Percentiles rank a stretch among this genome's conserved stretches.
phyloP scores from a whole-genome alignment of 2,888 invertebrate genomes.

The Orchesellides sinensis region DNA sequence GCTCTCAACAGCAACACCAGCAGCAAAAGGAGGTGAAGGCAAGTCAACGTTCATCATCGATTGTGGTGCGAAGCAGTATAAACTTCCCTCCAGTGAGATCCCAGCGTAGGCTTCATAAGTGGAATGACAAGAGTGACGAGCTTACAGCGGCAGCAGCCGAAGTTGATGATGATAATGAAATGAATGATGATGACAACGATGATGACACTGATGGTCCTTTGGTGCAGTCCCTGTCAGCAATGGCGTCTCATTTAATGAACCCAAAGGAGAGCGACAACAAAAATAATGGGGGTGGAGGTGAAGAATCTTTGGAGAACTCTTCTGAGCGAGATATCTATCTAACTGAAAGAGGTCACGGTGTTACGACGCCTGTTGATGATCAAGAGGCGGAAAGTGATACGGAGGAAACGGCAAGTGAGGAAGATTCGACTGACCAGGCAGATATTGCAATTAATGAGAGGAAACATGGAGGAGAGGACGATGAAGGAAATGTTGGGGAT shows the following conservation, averaged over 20 bases:
- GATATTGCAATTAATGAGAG: slow-evolving; percentile 37
- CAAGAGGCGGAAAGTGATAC: slow-evolving; percentile 60
- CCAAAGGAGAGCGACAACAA: slow-evolving; percentile 19
- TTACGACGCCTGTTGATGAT: slow-evolving; percentile 47
- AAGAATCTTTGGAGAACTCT: slow-evolving; percentile 71
- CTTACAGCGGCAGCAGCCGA: slow-evolving; percentile 47
- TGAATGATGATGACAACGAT: slow-evolving; percentile 32
- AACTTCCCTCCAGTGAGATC: slow-evolving; percentile 50
- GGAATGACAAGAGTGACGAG: slow-evolving; percentile 66
- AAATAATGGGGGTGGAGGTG: slow-evolving; percentile 36
- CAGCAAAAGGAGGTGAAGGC: not conserved
- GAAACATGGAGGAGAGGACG: slow-evolving; percentile 38
- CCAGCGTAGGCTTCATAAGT: slow-evolving; percentile 66
- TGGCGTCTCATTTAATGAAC: slow-evolving; percentile 69
- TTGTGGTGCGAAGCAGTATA: slow-evolving; percentile 11
- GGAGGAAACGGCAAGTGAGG: slow-evolving; percentile 64
- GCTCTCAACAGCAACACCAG: slow-evolving; percentile 35
- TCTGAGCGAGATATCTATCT: slow-evolving; percentile 73
- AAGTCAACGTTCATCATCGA: not conserved
- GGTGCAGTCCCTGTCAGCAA: slow-evolving; percentile 71
- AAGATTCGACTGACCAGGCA: slow-evolving; percentile 58
- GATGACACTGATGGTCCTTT: slow-evolving; percentile 65
- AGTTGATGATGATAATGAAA: slow-evolving; percentile 53
- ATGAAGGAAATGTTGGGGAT: slow-evolving; percentile 44
- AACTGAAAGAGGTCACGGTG: slow-evolving; percentile 54